Percentiles rank a stretch among this genome's conserved stretches.
These are phyloP conservation scores for Danio tinwini DNA, from an alignment of 2,797 vertebrate species.

Conservation along the genomic window DNA sequence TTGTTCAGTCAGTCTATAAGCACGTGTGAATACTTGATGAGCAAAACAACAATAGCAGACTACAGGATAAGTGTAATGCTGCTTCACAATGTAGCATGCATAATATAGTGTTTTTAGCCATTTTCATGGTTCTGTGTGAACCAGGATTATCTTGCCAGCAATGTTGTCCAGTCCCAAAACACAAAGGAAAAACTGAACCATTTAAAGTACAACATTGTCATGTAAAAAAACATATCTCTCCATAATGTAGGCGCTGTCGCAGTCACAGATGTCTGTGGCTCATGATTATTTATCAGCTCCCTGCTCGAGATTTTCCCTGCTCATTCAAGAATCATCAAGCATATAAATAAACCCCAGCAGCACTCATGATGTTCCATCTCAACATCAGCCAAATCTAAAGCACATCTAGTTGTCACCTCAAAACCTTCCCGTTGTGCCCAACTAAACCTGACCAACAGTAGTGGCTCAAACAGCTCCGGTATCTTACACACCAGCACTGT, in stretches of 20 bases:
- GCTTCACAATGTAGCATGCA: too few relatives aligned
- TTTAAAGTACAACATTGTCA: too few relatives aligned
- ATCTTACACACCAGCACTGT: constrained; percentile 89
- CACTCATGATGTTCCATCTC: background rate
- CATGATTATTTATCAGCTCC: background rate
- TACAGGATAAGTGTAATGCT: too few relatives aligned
- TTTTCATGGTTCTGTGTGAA: too few relatives aligned
- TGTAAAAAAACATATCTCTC: background rate
- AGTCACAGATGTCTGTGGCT: background rate
- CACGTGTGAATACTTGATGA: too few relatives aligned
- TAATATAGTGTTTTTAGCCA: too few relatives aligned
- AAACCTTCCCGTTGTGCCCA: background rate
- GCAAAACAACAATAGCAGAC: too few relatives aligned
- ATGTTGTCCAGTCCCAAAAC: too few relatives aligned
- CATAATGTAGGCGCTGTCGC: background rate
- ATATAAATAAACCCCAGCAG: constrained; percentile 9
- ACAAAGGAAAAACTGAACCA: too few relatives aligned
- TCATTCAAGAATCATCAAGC: constrained; percentile 9
- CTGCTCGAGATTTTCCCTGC: background rate
- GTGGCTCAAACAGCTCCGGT: background rate
- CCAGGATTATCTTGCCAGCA: too few relatives aligned
- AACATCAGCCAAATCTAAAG: constrained; percentile 1
- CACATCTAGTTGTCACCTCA: background rate
- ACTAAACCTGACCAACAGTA: background rate
- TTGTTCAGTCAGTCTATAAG: too few relatives aligned